Conservation (phyloP, 92 coral and sea anemone species). For the Desmophyllum pertusum region DNA sequence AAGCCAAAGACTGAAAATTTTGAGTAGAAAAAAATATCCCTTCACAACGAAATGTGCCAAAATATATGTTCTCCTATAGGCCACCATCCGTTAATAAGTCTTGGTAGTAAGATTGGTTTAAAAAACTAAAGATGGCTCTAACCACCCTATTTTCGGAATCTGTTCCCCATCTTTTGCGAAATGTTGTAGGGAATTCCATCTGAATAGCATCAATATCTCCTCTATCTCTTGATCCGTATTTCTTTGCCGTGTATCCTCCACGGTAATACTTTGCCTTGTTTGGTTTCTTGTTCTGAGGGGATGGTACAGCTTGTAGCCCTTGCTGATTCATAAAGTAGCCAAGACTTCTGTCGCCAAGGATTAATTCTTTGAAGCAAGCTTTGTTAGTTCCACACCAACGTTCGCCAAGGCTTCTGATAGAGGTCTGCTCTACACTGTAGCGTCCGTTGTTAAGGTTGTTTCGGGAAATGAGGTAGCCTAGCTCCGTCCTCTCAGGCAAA, state of each 20-base stretch:
- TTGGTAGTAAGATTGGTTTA: no score
- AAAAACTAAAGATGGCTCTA: no score
- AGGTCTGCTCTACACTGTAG: no score
- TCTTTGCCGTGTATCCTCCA: slow-evolving; percentile 35
- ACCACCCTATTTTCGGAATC: no score
- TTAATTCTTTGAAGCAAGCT: no score
- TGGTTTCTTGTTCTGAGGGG: slow-evolving; percentile 22
- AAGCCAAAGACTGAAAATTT: background rate
- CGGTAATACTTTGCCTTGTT: background rate
- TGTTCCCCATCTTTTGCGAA: slow-evolving; percentile 6
- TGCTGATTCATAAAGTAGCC: slow-evolving; percentile 26
- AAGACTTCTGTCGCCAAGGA: background rate
- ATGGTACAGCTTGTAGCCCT: slow-evolving; percentile 10
- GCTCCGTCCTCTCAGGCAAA: no score
- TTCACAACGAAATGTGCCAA: background rate
- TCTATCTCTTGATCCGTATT: slow-evolving; percentile 15
- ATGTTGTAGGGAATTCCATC: slow-evolving; percentile 8
- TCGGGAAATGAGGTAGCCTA: no score
- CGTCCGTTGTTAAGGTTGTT: no score
- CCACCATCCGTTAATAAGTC: no score
- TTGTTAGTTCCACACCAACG: no score
- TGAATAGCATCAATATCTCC: slow-evolving; percentile 46
- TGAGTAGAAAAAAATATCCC: background rate
- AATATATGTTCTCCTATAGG: no score
- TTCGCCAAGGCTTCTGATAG: no score